Base-by-base conservation (phyloP, 1,140 invertebrate genomes). In the Nasonia vitripennis region DNA sequence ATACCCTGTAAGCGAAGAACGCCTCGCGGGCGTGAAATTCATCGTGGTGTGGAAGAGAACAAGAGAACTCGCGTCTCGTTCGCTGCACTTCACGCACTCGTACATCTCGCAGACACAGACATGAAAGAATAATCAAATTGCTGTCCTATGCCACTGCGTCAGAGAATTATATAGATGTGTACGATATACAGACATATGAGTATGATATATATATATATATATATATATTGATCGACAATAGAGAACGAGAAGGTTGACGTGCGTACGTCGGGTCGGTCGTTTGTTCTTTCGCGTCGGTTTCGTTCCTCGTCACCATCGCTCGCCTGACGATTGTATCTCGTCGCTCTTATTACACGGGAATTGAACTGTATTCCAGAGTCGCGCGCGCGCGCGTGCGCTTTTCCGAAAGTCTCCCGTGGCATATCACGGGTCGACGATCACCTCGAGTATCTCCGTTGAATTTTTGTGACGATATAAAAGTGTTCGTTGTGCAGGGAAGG, bases 191-290 rank as follows among this genome's bases (percentile, higher is more conserved):
- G 90, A 90, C 85, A 87, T 37, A 37, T 89, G 89, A 88, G 41
- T 45, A 87, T 83, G 86, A 89, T 89, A 84, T 27, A 27, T 27
- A 27, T 27, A 27, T n/a, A n/a, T n/a, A 27, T 27, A 0, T 27
- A 27, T 27, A 27, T 27, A 27, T 88, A 89, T 90, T 87, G 85
- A 90, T 91, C 87, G 91, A 91, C 91, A 92, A 92, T 91, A 92
- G 90, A 88, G 88, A 85, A n/a, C 17, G 17, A 62, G 20, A 6
- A 62, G 55, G 55, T 62, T 62, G 55, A 62, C 17, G 55, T 62
- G 34, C 34, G 55, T 17, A 20, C 17, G 55, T 62, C 55, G 55
- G 55, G 17, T 62, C 20, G 17, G 55, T 62, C 17, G 7, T 45
- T 45, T 45, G 9, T 45, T 45, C 41, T 45, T 62, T 7, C 5